Evolutionary conservation across 2,888 invertebrate species (phyloP).

Genomic region (Abscondita cerata): DNA sequence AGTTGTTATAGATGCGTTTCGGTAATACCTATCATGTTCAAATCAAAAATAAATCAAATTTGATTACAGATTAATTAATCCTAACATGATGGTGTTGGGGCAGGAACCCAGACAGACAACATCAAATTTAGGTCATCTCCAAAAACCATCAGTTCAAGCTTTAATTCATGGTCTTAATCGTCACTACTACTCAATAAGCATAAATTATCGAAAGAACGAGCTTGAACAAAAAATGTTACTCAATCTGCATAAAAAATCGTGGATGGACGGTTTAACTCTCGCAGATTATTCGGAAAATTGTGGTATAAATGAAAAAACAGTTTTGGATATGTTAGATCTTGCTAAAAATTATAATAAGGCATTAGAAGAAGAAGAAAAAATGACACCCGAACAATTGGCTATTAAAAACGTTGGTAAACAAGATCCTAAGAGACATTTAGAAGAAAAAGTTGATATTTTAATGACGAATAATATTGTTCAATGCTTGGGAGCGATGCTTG

Average conservation of each 20-base stretch:
- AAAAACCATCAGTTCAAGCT: constrained; percentile 99
- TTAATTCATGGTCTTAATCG: constrained; percentile 98
- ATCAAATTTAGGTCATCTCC: constrained; percentile 96
- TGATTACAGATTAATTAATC: constrained; percentile 89
- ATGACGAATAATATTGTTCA: constrained; percentile 99
- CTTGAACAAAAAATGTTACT: constrained; percentile 99
- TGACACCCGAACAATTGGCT: constrained; percentile 98
- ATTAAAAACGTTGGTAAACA: constrained; percentile 99
- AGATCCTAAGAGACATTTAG: constrained; percentile 98
- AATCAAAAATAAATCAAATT: no score
- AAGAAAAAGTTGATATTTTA: constrained; percentile 95
- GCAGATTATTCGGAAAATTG: constrained; percentile 94
- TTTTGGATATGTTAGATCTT: constrained; percentile 94
- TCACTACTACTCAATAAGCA: constrained; percentile 99
- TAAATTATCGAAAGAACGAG: constrained; percentile 99
- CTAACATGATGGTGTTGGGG: constrained; percentile 98
- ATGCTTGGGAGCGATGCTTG: constrained; percentile 96
- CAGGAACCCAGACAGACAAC: constrained; percentile 99
- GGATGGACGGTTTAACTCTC: constrained; percentile 95
- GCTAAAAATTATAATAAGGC: constrained; percentile 94
- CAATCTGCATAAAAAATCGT: constrained; percentile 98
- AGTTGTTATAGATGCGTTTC: constrained; percentile 99
- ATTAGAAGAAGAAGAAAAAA: constrained; percentile 98
- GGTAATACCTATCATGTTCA: constrained; percentile 47
- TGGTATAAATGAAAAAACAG: constrained; percentile 90